Evolutionary conservation across 2,888 invertebrate species (phyloP).

Genomic region (Arge pagana): DNA sequence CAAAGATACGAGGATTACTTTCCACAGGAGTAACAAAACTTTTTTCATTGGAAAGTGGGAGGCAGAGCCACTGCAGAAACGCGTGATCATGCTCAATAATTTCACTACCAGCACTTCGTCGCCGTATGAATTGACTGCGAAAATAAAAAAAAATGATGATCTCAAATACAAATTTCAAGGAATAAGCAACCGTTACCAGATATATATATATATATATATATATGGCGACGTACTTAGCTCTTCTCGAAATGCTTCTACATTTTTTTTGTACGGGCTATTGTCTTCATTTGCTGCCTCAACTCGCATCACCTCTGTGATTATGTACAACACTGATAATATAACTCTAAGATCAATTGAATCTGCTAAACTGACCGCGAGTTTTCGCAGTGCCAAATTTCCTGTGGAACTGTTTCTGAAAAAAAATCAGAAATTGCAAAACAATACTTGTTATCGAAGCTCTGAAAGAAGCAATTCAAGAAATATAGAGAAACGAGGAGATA

Average conservation of each 20-base stretch:
- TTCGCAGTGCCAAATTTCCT: conserved; percentile 73
- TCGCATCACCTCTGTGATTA: conserved; percentile 93
- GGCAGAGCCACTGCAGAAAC: conserved; percentile 92
- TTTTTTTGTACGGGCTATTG: conserved; percentile 59
- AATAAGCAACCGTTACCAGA: conserved; percentile 22
- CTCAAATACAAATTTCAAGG: not conserved
- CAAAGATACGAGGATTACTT: conserved; percentile 86
- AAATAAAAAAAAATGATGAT: conserved; percentile 35
- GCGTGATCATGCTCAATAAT: conserved; percentile 93
- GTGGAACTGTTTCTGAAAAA: conserved; percentile 66
- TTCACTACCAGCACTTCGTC: conserved; percentile 89
- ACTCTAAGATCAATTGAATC: conserved; percentile 93
- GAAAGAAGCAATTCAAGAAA: not conserved
- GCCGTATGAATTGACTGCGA: conserved; percentile 62
- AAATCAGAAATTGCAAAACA: conserved; percentile 1
- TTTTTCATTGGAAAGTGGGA: conserved; percentile 99
- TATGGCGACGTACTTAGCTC: conserved; percentile 62
- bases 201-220: conserved; percentile 12
- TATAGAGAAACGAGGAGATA: not conserved
- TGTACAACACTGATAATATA: conserved; percentile 90
- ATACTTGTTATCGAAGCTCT: not conserved
- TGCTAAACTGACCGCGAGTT: conserved; percentile 80
- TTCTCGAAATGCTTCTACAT: conserved; percentile 66
- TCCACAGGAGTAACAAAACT: conserved; percentile 93
- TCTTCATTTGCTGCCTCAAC: conserved; percentile 62